These are phyloP conservation scores for Pseudopodoces humilis DNA, from an alignment of 2,113 vertebrate genomes.

Conservation along the genomic window DNA sequence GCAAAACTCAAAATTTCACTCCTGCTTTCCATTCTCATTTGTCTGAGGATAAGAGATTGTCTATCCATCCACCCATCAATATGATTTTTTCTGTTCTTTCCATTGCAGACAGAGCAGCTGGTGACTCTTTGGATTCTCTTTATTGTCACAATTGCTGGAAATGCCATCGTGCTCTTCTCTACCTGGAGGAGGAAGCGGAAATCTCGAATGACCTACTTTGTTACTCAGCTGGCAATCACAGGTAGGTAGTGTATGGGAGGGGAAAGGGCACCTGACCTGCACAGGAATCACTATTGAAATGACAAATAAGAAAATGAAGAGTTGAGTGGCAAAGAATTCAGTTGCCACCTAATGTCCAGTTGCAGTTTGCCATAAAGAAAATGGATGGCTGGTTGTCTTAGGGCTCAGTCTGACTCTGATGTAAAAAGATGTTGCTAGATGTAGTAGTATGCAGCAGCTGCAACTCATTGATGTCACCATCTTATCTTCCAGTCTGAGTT, in stretches of 20 bases:
- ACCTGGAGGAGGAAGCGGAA: conserved; percentile 75
- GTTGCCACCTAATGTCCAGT: background rate
- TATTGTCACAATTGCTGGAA: conserved; percentile 73
- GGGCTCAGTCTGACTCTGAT: background rate
- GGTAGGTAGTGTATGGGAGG: conserved; percentile 68
- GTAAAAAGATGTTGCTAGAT: background rate
- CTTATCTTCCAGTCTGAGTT: background rate
- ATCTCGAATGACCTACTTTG: conserved; percentile 80
- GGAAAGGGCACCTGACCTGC: background rate
- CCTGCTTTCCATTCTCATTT: background rate
- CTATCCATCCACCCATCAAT: rapidly evolving
- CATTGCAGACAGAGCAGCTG: conserved; percentile 75
- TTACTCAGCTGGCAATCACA: conserved; percentile 78
- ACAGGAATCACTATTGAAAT: background rate
- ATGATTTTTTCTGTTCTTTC: background rate
- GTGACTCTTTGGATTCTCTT: conserved; percentile 80
- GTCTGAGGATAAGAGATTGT: background rate
- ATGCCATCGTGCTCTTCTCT: conserved; percentile 72
- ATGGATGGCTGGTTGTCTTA: background rate
- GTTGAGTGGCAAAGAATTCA: background rate
- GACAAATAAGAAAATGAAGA: background rate
- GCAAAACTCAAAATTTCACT: background rate
- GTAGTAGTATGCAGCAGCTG: background rate
- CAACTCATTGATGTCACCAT: background rate
- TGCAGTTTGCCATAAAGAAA: background rate